Percentiles rank a stretch among this genome's conserved stretches.
phyloP scores from a whole-genome alignment of 2,888 invertebrate genomes.

The Amphimallon solstitiale region DNA sequence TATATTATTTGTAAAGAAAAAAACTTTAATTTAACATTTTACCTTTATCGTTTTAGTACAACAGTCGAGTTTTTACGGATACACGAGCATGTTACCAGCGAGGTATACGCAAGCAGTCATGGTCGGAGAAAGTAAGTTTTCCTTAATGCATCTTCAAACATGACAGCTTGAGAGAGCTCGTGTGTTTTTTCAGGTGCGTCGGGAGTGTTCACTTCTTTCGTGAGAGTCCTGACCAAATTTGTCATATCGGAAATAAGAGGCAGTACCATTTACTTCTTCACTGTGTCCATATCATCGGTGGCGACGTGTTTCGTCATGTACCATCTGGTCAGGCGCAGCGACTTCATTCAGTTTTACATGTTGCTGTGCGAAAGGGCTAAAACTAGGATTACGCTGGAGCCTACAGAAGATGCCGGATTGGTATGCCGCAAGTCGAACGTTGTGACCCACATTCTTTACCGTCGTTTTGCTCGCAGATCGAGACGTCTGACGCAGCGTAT shows the following conservation, averaged over 20 bases:
- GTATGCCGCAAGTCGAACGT: slow-evolving; percentile 60
- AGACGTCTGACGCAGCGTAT: slow-evolving; percentile 73
- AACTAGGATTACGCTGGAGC: slow-evolving; percentile 82
- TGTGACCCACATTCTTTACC: background rate
- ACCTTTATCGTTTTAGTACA: slow-evolving; percentile 70
- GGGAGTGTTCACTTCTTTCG: slow-evolving; percentile 86
- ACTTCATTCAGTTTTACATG: slow-evolving; percentile 86
- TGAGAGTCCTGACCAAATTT: slow-evolving; percentile 85
- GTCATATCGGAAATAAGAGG: slow-evolving; percentile 79
- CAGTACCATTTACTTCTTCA: slow-evolving; percentile 89
- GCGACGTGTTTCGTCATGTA: slow-evolving; percentile 82
- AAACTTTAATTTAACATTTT: background rate
- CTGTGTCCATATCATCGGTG: slow-evolving; percentile 80
- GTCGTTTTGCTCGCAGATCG: slow-evolving; percentile 65
- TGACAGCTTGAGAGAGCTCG: background rate
- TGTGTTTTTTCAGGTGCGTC: slow-evolving; percentile 74
- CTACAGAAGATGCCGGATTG: slow-evolving; percentile 85
- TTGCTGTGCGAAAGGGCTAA: slow-evolving; percentile 78
- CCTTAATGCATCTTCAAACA: background rate
- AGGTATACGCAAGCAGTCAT: slow-evolving; percentile 93
- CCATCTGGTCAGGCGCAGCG: slow-evolving; percentile 79
- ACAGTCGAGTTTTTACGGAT: slow-evolving; percentile 94
- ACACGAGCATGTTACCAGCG: slow-evolving; percentile 90
- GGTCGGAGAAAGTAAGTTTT: slow-evolving; percentile 86
- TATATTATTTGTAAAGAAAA: too few species aligned